A percentile compares a stretch with the other conserved stretches of the same genome.
These are phyloP conservation scores for Lasioglossum figueresi DNA, from an alignment of 2,888 invertebrate species.

Conservation along the genomic window DNA sequence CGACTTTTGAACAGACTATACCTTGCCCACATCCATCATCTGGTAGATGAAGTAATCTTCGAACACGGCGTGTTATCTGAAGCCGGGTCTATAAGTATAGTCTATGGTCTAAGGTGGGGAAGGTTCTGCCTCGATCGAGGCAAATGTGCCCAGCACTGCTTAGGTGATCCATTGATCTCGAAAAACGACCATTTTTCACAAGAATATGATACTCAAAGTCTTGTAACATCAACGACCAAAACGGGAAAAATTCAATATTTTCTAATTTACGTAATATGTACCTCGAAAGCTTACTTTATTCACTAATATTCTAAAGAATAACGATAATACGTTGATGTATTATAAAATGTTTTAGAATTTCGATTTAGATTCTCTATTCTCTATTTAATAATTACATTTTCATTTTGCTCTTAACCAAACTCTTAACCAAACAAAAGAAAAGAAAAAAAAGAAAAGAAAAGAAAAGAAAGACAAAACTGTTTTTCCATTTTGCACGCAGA, in stretches of 20 bases:
- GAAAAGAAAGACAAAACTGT: not conserved
- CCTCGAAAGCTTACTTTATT: not conserved
- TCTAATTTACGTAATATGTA: not conserved
- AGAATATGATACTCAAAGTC: not conserved
- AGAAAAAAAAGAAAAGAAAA: no score
- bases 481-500: not conserved
- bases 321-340: not conserved
- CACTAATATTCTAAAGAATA: not conserved
- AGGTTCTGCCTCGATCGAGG: no score
- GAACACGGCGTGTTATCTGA: no score
- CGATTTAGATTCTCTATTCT: not conserved
- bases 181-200: not conserved
- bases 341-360: not conserved
- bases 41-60: no score
- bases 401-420: not conserved
- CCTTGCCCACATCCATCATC: no score
- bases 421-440: no score
- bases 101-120: no score
- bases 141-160: no score
- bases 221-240: slow-evolving; percentile 8
- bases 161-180: not conserved
- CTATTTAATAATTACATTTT: not conserved
- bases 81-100: no score
- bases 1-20: no score
- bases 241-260: not conserved